Evolutionary conservation across 2,888 invertebrate genomes (phyloP).

Genomic region (Tenthredo amoena): DNA sequence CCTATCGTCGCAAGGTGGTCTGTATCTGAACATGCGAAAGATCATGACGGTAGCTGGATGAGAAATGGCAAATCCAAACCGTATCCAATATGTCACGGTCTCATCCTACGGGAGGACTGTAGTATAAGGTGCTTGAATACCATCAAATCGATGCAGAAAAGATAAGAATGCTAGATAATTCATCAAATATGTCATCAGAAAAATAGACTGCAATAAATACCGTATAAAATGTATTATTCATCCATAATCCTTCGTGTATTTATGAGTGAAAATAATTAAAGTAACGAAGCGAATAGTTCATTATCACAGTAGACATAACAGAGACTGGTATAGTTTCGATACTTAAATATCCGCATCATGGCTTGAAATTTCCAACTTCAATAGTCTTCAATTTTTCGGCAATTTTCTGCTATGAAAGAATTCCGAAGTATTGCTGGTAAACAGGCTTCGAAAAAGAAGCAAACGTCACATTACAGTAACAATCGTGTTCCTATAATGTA

Average conservation of each 20-base stretch:
- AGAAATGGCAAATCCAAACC: background rate
- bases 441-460: background rate
- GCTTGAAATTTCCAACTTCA: too few relatives aligned
- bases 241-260: background rate
- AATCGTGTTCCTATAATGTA: background rate
- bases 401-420: background rate
- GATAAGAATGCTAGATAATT: background rate
- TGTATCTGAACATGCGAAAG: constrained; percentile 58
- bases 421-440: background rate
- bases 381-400: background rate
- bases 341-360: too few relatives aligned
- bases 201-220: background rate
- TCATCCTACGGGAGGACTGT: background rate
- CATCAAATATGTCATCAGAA: background rate
- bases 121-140: background rate
- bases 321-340: too few relatives aligned
- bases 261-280: too few relatives aligned
- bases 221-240: background rate
- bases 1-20: constrained; percentile 57
- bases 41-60: constrained; percentile 7
- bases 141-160: background rate
- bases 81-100: background rate
- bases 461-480: background rate
- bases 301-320: too few relatives aligned
- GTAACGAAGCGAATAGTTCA: too few relatives aligned